Evolutionary conservation across 2,113 vertebrate genomes (phyloP).

Genomic region (Donacobius atricapilla): DNA sequence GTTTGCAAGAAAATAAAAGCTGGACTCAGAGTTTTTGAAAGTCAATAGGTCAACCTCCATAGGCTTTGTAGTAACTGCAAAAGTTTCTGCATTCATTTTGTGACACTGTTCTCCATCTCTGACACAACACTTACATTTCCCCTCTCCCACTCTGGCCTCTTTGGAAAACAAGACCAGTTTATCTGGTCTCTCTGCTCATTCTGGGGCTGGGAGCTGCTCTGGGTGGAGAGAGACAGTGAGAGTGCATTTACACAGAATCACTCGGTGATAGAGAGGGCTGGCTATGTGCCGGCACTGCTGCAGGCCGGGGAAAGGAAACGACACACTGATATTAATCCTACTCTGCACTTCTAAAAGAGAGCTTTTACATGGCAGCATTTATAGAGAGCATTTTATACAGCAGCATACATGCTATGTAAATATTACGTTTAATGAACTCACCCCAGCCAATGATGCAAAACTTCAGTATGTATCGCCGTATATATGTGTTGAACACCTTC

Average conservation of each 20-base stretch:
- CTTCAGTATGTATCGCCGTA: constrained; percentile 93
- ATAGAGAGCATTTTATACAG: background rate
- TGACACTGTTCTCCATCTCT: background rate
- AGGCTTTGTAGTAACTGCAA: background rate
- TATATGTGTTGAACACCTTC: constrained; percentile 98
- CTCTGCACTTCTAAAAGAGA: background rate
- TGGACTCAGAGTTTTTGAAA: background rate
- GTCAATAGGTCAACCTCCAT: background rate
- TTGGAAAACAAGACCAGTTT: background rate
- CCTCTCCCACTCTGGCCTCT: background rate
- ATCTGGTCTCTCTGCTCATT: background rate
- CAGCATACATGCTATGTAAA: background rate
- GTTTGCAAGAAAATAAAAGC: background rate
- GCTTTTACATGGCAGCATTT: background rate
- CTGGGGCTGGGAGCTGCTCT: background rate
- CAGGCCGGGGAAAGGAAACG: rapidly evolving
- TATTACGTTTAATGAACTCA: constrained; percentile 60
- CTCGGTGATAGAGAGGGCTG: background rate
- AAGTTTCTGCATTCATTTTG: background rate
- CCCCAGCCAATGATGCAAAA: constrained; percentile 97
- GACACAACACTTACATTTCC: background rate
- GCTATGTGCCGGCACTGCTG: rapidly evolving
- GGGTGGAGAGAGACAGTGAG: background rate
- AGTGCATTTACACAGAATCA: background rate
- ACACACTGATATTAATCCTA: background rate